These are phyloP conservation scores for Cochlearius cochlearius DNA, from an alignment of 2,113 vertebrate genomes.

Conservation along the genomic window DNA sequence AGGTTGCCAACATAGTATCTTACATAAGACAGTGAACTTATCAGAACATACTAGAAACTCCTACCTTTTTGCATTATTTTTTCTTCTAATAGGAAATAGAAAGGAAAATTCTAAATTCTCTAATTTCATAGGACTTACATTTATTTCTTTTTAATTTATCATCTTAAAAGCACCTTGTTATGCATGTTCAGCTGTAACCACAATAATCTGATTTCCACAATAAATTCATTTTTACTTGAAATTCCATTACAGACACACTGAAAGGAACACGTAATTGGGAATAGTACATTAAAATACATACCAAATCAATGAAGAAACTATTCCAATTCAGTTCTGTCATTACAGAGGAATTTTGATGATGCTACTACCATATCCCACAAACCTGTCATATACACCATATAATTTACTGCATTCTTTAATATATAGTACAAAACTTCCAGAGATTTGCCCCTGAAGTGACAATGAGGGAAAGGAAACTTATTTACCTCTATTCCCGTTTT, in stretches of 20 bases:
- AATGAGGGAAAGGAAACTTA: neutral
- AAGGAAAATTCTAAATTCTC: neutral
- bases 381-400: neutral
- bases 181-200: neutral
- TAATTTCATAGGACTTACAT: neutral
- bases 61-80: neutral
- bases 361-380: neutral
- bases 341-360: neutral
- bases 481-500: neutral
- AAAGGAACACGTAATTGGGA: neutral
- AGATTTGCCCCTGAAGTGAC: neutral
- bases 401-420: neutral
- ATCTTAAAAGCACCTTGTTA: neutral
- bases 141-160: neutral
- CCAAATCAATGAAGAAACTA: neutral
- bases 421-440: neutral
- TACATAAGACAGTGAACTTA: neutral
- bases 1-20: rapidly evolving
- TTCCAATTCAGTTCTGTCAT: neutral
- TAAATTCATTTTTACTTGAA: neutral
- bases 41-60: neutral
- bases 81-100: neutral
- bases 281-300: neutral
- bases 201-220: neutral
- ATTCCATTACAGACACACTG: neutral